Evolutionary conservation across 1,140 invertebrate species (phyloP).

Genomic region (Drosophila rufa): DNA sequence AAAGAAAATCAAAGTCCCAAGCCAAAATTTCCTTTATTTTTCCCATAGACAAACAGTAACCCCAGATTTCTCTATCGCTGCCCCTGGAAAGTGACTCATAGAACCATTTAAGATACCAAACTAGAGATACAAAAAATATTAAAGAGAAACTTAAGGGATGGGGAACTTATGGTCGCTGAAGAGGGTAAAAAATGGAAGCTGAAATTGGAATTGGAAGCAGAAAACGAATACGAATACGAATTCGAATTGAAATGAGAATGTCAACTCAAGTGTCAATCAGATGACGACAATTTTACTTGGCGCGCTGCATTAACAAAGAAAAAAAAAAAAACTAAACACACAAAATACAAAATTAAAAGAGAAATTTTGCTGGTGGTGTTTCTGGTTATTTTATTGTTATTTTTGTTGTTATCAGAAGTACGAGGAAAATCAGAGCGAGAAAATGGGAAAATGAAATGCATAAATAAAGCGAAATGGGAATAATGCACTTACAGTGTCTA

Average conservation of each 20-base stretch:
- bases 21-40: not conserved
- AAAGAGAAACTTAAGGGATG: not conserved
- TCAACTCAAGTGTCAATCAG: slow-evolving; percentile 78
- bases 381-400: slow-evolving; percentile 18
- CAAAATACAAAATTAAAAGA: slow-evolving; percentile 41
- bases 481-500: slow-evolving; percentile 40
- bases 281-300: slow-evolving; percentile 52
- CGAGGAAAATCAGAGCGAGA: slow-evolving; percentile 65
- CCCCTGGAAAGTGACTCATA: not conserved
- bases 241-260: slow-evolving; percentile 51
- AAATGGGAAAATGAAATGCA: slow-evolving; percentile 69
- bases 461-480: slow-evolving; percentile 64
- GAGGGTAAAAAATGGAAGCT: slow-evolving; percentile 5
- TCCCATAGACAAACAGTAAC: too few relatives aligned
- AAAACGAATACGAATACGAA: not conserved
- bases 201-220: slow-evolving; percentile 21
- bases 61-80: not conserved
- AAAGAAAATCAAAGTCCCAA: too few relatives aligned
- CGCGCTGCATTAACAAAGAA: slow-evolving; percentile 67
- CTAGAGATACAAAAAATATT: slow-evolving; percentile 7
- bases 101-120: slow-evolving; percentile 23
- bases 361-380: slow-evolving; percentile 37
- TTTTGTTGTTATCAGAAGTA: slow-evolving; percentile 31
- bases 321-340: not conserved
- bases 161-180: not conserved